Conservation (phyloP, 2,113 vertebrate species). For the Cathartes aura region DNA sequence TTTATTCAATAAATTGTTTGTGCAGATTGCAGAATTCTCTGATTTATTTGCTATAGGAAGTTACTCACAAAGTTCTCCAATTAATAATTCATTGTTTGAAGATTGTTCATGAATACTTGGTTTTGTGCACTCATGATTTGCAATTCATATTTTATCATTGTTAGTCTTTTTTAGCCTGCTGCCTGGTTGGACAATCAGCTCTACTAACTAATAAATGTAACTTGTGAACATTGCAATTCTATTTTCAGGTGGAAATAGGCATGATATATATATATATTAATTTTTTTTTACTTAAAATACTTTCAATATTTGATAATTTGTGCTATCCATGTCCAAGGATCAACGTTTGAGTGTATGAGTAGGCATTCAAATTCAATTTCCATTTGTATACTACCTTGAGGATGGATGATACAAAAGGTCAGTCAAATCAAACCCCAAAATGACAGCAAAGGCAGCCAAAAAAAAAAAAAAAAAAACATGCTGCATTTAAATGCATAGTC, state of each 20-base stretch:
- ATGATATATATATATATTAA: neutral
- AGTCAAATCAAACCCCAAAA: neutral
- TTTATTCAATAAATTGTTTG: slow-evolving; percentile 61
- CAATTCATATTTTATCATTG: slow-evolving; percentile 16
- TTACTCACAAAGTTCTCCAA: slow-evolving; percentile 47
- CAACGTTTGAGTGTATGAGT: neutral
- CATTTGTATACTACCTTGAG: neutral
- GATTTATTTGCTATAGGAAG: slow-evolving; percentile 49
- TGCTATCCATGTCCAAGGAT: neutral
- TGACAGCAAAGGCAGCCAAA: neutral
- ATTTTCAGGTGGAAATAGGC: neutral
- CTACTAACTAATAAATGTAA: neutral
- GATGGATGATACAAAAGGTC: neutral
- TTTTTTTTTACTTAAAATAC: neutral
- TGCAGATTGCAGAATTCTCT: slow-evolving; percentile 8
- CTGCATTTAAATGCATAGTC: neutral
- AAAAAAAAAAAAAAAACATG: neutral
- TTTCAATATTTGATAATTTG: neutral
- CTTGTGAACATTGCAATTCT: neutral
- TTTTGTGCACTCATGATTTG: neutral
- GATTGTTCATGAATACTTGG: slow-evolving; percentile 28
- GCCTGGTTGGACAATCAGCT: neutral
- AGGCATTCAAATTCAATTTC: neutral
- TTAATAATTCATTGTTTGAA: slow-evolving; percentile 56
- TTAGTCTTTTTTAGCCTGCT: neutral